These are phyloP conservation scores for Meghimatium bilineatum DNA, from an alignment of 2,888 invertebrate species.

Conservation along the genomic window DNA sequence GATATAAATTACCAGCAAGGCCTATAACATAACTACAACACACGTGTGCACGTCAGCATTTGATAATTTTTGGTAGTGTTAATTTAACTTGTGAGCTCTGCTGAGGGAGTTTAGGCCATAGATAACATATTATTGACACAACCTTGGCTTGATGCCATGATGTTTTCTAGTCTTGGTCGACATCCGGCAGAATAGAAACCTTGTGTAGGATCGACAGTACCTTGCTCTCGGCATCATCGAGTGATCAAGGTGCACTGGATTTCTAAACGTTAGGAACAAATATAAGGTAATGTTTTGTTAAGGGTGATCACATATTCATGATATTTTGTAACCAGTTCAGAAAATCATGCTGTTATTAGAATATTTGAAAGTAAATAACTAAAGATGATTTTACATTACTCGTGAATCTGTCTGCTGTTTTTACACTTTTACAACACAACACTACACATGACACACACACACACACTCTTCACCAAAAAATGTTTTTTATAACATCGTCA, in stretches of 20 bases:
- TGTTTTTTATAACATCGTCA: too few relatives aligned
- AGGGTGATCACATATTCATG: not conserved
- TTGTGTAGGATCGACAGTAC: not conserved
- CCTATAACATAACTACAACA: not conserved
- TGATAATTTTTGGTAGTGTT: not conserved
- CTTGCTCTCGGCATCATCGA: not conserved
- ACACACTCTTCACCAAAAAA: too few relatives aligned
- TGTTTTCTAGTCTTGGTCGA: not conserved
- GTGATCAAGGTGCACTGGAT: not conserved
- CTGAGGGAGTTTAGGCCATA: not conserved
- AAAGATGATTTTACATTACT: too few relatives aligned
- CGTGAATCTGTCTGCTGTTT: too few relatives aligned
- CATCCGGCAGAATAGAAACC: constrained; percentile 3
- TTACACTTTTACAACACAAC: too few relatives aligned
- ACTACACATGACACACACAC: too few relatives aligned
- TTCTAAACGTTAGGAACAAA: not conserved
- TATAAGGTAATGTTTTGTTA: not conserved
- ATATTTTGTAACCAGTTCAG: too few relatives aligned
- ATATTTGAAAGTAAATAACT: too few relatives aligned
- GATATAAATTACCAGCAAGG: not conserved
- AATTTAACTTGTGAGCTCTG: not conserved
- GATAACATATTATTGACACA: constrained; percentile 7
- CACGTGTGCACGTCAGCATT: not conserved
- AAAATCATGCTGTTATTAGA: too few relatives aligned
- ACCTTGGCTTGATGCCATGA: constrained; percentile 22